Evolutionary conservation across 2,113 vertebrate species (phyloP), one percentile per base, ranked within the genome.

Genomic region (Triplophysa tibetana): DNA sequence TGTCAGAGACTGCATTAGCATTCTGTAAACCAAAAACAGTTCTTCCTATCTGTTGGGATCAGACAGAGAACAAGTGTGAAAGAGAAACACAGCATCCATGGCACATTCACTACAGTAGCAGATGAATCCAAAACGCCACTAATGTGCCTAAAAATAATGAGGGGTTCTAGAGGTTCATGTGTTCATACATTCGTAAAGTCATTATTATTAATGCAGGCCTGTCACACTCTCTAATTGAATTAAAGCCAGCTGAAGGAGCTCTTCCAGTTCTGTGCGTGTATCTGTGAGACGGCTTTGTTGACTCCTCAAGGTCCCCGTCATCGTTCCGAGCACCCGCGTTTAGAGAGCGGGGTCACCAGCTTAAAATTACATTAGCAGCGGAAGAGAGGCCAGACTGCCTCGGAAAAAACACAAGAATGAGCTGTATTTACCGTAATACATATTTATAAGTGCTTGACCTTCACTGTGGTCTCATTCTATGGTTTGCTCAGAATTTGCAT

Each of bases 131-230:
- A 43, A 38, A 29, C 10, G 8, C 72, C 50, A 19, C 66, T 61
- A 80, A 83, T 66, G 41, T 13, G 52, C 79, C 80, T 77, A 80
- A 45, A 60, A 61, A 50, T 80, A 76, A 80, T 69, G 52, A 77
- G 72, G 68, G 24, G 21, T 54, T 16, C 52, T 21, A 19, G 29
- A 72, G 41, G 69, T 69, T 76, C n/a, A n/a, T 75, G 64, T n/a
- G 70, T 58, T 70, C 41, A 24, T 69, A 48, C 19, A 61, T 45
- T 52, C 63, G 66, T 14, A 16, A 8, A 33, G 48, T 48, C 68
- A 17, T 61, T n/a, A 82, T 82, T 48, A 78, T 82, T 58, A 78
- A 61, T 29, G 21, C 80, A 78, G 6, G 29, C 72, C 73, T 54
- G 29, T 4, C 29, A 8, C 54, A 13, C 41, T 50, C 73, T 8